Conservation (phyloP, 2,113 vertebrate species). For the Platichthys stellatus region DNA sequence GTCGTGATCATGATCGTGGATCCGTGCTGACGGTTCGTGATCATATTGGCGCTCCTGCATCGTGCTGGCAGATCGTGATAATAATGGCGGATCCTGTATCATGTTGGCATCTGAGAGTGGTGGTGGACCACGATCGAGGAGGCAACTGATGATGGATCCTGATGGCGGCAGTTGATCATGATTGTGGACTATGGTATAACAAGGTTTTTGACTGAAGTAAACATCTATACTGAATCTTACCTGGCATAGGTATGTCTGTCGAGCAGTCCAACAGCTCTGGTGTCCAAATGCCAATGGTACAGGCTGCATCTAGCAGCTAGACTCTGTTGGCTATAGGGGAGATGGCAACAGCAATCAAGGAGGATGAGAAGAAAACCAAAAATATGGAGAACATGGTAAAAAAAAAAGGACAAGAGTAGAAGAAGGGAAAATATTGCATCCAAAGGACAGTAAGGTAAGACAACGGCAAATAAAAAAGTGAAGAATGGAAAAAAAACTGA, state of each 20-base stretch:
- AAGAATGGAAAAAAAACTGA: neutral
- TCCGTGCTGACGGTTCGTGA: too few relatives aligned
- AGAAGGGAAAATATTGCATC: conserved; percentile 7
- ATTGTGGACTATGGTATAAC: neutral
- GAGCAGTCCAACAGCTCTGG: conserved; percentile 40
- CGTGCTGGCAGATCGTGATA: too few relatives aligned
- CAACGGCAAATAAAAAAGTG: conserved; percentile 10
- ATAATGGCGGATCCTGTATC: too few relatives aligned
- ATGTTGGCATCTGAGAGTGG: too few relatives aligned
- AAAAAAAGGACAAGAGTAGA: neutral
- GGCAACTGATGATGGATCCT: too few relatives aligned
- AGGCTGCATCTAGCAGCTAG: conserved; percentile 75
- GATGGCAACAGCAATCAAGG: conserved; percentile 23
- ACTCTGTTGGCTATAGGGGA: conserved; percentile 68
- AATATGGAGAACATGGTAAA: neutral
- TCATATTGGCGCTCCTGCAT: too few relatives aligned
- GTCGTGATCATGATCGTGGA: too few relatives aligned
- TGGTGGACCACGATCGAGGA: too few relatives aligned
- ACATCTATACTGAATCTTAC: conserved; percentile 31
- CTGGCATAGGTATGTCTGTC: conserved; percentile 53
- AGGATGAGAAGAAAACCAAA: neutral
- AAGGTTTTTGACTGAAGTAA: neutral
- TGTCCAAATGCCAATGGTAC: conserved; percentile 78
- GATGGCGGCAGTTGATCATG: too few relatives aligned
- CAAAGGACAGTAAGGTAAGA: conserved; percentile 5